Conservation (phyloP, 2,797 vertebrate species). For the Sebastes matsubarae region DNA sequence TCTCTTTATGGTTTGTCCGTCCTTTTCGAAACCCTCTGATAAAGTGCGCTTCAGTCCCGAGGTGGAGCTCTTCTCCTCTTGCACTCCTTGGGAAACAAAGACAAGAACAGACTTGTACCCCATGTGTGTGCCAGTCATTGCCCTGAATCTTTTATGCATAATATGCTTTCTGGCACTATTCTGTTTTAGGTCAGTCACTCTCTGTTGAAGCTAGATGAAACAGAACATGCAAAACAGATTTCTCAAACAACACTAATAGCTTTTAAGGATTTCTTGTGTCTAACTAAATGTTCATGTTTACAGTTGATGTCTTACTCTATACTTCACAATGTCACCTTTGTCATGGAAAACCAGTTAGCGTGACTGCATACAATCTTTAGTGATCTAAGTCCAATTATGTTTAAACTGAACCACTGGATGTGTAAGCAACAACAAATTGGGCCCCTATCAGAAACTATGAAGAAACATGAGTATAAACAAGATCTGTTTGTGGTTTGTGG, state of each 20-base stretch:
- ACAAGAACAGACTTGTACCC: background rate
- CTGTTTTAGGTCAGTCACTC: background rate
- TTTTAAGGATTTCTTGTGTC: background rate
- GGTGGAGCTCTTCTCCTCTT: slow-evolving; percentile 60
- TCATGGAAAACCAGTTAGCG: background rate
- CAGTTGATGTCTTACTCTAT: background rate
- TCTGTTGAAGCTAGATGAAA: background rate
- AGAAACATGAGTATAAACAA: background rate
- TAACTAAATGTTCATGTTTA: background rate
- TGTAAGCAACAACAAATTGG: background rate
- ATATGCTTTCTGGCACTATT: background rate
- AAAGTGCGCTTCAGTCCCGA: slow-evolving; percentile 81
- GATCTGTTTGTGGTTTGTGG: background rate
- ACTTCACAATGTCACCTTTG: background rate
- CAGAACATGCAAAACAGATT: background rate
- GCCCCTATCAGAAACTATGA: background rate
- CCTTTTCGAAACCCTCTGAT: slow-evolving; percentile 73
- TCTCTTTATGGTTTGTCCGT: slow-evolving; percentile 58
- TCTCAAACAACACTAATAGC: background rate
- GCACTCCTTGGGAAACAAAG: slow-evolving; percentile 17
- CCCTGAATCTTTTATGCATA: background rate
- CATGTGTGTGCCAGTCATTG: background rate
- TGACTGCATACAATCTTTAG: background rate
- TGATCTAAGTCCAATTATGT: background rate
- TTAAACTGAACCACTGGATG: background rate